Conservation (phyloP, 2,113 vertebrate species). For the Lophius piscatorius region DNA sequence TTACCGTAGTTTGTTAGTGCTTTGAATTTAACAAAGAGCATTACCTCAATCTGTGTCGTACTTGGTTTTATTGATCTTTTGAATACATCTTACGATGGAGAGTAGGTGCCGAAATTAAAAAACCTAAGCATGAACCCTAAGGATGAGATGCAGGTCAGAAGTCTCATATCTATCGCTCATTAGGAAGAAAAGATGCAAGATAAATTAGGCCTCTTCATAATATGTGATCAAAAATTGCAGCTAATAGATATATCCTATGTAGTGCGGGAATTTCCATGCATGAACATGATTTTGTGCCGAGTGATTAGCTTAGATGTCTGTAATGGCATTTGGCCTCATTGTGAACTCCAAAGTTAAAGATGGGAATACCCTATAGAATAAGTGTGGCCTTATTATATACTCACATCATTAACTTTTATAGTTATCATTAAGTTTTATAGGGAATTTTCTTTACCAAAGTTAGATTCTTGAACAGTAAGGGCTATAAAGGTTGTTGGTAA, state of each 20-base stretch:
- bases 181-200: slow-evolving; percentile 27
- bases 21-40: slow-evolving; percentile 75
- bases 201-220: slow-evolving; percentile 16
- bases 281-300: slow-evolving; percentile 25
- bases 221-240: slow-evolving; percentile 13
- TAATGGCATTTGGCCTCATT: slow-evolving; percentile 50
- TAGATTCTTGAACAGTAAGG: slow-evolving; percentile 48
- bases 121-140: slow-evolving; percentile 38
- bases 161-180: slow-evolving; percentile 35
- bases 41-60: slow-evolving; percentile 75
- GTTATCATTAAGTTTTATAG: slow-evolving; percentile 54
- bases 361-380: slow-evolving; percentile 59
- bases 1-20: slow-evolving; percentile 69
- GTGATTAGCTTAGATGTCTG: slow-evolving; percentile 47
- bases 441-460: slow-evolving; percentile 55
- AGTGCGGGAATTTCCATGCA: slow-evolving; percentile 27
- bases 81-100: slow-evolving; percentile 53
- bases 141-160: slow-evolving; percentile 70
- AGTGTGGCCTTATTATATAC: slow-evolving; percentile 53
- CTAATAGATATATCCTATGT: slow-evolving; percentile 9
- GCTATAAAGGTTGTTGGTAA: slow-evolving; percentile 69
- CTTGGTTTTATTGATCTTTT: slow-evolving; percentile 66
- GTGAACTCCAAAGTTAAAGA: slow-evolving; percentile 56
- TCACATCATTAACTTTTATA: slow-evolving; percentile 71
- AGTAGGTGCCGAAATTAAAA: slow-evolving; percentile 66